A percentile compares a stretch with the other conserved stretches of the same genome.
Evolutionary conservation across 2,888 invertebrate genomes (phyloP).

Genomic region (Theodoxus fluviatilis): DNA sequence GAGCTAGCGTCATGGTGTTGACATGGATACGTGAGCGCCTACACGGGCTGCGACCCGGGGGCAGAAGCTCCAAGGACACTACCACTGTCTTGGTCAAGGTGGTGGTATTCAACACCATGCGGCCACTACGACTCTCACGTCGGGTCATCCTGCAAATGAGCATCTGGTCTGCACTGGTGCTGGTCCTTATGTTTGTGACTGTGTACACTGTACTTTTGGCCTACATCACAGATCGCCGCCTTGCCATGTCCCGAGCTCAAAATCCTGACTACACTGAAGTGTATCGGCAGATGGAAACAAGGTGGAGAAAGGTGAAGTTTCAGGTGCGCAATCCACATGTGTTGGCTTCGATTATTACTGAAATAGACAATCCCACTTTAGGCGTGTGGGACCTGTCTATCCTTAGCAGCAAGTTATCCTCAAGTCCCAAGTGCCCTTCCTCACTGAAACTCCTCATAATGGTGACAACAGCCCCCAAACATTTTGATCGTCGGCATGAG

Average conservation of each 20-base stretch:
- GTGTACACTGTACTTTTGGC: constrained; percentile 46
- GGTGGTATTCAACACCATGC: too few species aligned
- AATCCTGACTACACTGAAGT: too few species aligned
- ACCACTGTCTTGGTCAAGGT: too few species aligned
- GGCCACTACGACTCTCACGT: constrained; percentile 34
- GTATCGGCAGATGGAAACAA: constrained; percentile 15
- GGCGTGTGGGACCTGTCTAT: too few species aligned
- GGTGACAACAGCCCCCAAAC: constrained; percentile 49
- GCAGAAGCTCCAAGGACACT: too few species aligned
- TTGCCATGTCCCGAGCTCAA: too few species aligned
- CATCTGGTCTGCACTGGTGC: constrained; percentile 45
- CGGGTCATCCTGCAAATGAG: constrained; percentile 48
- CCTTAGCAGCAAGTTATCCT: too few species aligned
- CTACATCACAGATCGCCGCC: constrained; percentile 37
- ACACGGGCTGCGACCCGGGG: too few species aligned
- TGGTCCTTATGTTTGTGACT: constrained; percentile 45
- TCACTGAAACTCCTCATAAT: constrained; percentile 42
- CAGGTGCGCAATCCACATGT: neutral
- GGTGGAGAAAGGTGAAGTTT: constrained; percentile 10
- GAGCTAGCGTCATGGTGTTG: too few species aligned
- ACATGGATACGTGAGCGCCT: too few species aligned
- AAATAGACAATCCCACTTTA: neutral
- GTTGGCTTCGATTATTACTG: neutral
- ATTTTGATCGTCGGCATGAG: constrained; percentile 42
- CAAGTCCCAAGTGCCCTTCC: too few species aligned